Conservation (phyloP, 1,140 invertebrate species). For the Trichonephila inaurata region DNA sequence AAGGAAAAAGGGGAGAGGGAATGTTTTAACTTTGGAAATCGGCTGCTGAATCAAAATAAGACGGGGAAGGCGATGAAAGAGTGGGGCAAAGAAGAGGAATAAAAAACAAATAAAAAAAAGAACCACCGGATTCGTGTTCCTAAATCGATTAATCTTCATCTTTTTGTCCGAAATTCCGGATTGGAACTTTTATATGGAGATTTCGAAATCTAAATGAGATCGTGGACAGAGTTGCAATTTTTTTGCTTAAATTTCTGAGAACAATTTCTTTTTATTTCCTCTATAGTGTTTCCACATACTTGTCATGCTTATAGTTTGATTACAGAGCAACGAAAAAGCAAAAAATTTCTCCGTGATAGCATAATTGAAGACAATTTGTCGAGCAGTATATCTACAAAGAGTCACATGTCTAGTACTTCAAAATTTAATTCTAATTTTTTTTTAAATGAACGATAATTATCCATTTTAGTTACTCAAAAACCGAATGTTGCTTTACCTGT, state of each 20-base stretch:
- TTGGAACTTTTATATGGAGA: constrained; percentile 49
- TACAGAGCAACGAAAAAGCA: background rate
- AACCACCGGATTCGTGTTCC: constrained; percentile 33
- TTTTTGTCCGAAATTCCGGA: constrained; percentile 45
- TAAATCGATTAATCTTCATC: constrained; percentile 60
- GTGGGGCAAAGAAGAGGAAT: background rate
- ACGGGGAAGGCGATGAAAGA: background rate
- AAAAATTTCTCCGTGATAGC: background rate
- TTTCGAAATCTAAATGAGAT: constrained; percentile 12
- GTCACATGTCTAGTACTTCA: too few relatives aligned
- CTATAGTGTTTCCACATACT: background rate
- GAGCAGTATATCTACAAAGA: too few relatives aligned
- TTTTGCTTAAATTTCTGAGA: background rate
- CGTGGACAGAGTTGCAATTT: background rate
- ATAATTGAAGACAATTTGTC: background rate
- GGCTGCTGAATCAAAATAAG: constrained; percentile 64
- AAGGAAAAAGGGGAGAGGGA: background rate
- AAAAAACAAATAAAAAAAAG: background rate
- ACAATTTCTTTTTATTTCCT: background rate
- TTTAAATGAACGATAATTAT: too few relatives aligned
- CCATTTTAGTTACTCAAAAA: too few relatives aligned
- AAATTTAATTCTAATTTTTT: too few relatives aligned
- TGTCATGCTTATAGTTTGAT: background rate
- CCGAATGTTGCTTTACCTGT: too few relatives aligned
- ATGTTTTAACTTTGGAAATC: constrained; percentile 31